phyloP scores from a whole-genome alignment of 1,140 invertebrate genomes.

The Achatina immaculata region DNA sequence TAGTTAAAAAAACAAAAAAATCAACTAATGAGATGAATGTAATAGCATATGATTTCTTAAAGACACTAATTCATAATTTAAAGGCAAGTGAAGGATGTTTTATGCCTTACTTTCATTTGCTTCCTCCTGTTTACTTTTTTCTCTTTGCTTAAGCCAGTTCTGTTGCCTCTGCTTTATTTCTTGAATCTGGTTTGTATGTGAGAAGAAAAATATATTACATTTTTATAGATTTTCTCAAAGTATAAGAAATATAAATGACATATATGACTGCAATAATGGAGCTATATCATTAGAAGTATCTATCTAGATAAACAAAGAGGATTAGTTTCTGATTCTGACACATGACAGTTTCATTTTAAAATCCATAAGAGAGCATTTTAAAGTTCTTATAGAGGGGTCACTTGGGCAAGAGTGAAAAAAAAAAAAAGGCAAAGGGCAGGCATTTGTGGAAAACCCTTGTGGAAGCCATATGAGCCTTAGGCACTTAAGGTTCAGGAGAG shows the following conservation, averaged over 20 bases:
- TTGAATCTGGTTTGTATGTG: neutral
- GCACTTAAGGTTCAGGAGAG: no score
- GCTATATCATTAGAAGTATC: neutral
- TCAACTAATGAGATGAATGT: no score
- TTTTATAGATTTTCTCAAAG: neutral
- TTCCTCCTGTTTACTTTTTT: neutral
- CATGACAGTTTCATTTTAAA: neutral
- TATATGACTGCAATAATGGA: neutral
- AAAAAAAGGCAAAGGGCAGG: no score
- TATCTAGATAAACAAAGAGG: neutral
- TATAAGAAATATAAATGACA: neutral
- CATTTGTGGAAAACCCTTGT: no score
- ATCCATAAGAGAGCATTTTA: neutral
- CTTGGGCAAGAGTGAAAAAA: no score
- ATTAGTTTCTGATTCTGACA: neutral
- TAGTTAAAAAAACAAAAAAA: no score
- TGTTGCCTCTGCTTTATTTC: conserved; percentile 32
- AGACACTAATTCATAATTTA: no score
- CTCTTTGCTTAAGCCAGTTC: conserved; percentile 35
- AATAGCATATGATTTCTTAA: no score
- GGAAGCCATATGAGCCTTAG: no score
- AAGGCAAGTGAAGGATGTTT: no score
- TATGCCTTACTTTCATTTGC: neutral
- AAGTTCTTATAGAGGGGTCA: no score
- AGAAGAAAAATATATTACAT: neutral